Evolutionary conservation across 2,888 invertebrate species (phyloP).

Genomic region (Arrhopalites spinosus): DNA sequence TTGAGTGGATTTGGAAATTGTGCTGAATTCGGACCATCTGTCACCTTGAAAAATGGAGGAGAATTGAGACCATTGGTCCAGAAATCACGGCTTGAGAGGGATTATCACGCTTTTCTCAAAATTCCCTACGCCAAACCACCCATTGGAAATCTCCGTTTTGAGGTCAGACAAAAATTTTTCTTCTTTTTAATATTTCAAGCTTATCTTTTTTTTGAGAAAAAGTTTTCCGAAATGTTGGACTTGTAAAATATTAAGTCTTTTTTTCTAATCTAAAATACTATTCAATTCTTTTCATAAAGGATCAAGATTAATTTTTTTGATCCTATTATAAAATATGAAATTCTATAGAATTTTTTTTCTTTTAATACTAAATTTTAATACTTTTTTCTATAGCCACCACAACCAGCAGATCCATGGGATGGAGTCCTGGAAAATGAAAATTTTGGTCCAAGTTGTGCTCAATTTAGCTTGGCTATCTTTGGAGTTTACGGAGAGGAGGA

Average conservation of each 20-base stretch:
- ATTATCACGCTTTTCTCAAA: conserved; percentile 38
- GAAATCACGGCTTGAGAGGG: conserved; percentile 1
- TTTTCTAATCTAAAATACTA: not conserved
- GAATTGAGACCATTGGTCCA: not conserved
- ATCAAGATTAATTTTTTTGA: not conserved
- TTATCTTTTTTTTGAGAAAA: not conserved
- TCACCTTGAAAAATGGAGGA: not conserved
- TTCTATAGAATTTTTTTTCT: not conserved
- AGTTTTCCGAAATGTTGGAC: not conserved
- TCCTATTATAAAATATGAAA: not conserved
- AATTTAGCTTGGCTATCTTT: conserved; percentile 42
- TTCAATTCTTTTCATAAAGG: not conserved
- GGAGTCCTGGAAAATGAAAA: conserved; percentile 41
- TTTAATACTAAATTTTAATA: not conserved
- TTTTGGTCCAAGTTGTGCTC: conserved; percentile 49
- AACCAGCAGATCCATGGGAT: conserved; percentile 41
- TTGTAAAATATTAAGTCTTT: not conserved
- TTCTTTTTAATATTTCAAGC: not conserved
- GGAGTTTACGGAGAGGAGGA: conserved; percentile 48
- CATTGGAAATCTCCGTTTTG: conserved; percentile 44
- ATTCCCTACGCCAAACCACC: conserved; percentile 49
- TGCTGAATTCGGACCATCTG: not conserved
- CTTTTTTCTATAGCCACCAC: conserved; percentile 33
- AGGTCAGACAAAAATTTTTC: conserved; percentile 34
- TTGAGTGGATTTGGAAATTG: not conserved